Percentiles rank a stretch among this genome's conserved stretches.
Conservation (phyloP, 1,140 invertebrate genomes). For the Rhopalosiphum maidis region DNA sequence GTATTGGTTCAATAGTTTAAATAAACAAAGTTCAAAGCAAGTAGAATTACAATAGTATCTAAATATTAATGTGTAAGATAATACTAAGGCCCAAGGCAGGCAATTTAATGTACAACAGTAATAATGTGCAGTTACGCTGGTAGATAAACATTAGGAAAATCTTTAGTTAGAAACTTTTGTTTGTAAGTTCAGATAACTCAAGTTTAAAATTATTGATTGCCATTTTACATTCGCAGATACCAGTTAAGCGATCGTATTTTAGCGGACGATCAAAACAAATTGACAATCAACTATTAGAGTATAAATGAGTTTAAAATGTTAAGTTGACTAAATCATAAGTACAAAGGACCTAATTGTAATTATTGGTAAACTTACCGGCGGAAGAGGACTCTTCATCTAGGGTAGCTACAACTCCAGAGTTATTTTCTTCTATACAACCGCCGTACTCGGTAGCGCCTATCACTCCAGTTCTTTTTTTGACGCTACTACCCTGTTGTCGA, state of each 20-base stretch:
- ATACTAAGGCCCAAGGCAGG: too few relatives aligned
- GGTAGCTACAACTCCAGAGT: neutral
- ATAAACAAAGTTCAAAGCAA: neutral
- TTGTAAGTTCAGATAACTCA: too few relatives aligned
- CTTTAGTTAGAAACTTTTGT: too few relatives aligned
- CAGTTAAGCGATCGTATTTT: neutral
- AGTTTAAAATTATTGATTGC: too few relatives aligned
- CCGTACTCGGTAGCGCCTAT: neutral
- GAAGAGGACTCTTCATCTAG: conserved; percentile 3
- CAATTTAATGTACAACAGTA: too few relatives aligned
- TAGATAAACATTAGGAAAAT: too few relatives aligned
- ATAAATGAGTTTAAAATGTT: too few relatives aligned
- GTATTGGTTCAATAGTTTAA: neutral
- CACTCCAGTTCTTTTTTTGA: neutral
- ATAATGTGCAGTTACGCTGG: too few relatives aligned
- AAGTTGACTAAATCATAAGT: neutral
- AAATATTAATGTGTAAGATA: too few relatives aligned
- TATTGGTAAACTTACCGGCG: neutral
- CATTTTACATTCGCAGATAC: neutral
- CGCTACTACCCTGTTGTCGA: neutral
- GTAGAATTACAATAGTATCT: neutral
- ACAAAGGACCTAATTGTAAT: neutral
- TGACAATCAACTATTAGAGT: neutral
- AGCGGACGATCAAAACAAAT: neutral
- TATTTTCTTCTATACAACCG: neutral